These are phyloP conservation scores for Craseonycteris thonglongyai DNA, from an alignment of 2,113 vertebrate genomes.

Conservation along the genomic window DNA sequence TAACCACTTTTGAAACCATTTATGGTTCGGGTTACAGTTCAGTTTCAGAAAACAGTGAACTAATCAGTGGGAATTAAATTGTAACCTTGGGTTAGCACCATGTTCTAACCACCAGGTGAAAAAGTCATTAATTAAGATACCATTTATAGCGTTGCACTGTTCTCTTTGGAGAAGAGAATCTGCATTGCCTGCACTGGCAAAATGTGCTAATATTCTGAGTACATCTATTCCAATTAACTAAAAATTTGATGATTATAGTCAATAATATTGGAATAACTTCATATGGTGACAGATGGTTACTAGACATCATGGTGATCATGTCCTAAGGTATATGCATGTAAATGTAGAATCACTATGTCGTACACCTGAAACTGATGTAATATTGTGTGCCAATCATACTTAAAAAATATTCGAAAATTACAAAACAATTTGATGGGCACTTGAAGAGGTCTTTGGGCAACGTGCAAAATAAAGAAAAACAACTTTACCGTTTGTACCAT, in stretches of 20 bases:
- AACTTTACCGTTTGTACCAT: conserved; percentile 92
- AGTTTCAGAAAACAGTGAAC: not conserved
- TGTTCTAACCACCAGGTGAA: not conserved
- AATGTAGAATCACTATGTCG: not conserved
- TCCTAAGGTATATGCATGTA: not conserved
- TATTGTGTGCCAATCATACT: not conserved
- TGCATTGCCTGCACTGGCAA: not conserved
- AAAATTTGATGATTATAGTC: not conserved
- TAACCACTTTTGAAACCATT: not conserved
- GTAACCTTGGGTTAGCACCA: not conserved
- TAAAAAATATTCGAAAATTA: not conserved
- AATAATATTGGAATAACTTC: not conserved
- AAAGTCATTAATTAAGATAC: not conserved
- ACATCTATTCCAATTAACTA: not conserved
- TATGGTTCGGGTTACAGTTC: not conserved
- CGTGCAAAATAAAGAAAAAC: not conserved
- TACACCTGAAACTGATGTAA: not conserved
- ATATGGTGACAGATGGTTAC: not conserved
- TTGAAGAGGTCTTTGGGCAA: not conserved
- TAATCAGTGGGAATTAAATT: not conserved
- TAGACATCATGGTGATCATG: not conserved
- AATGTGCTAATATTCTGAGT: not conserved
- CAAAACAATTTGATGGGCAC: not conserved
- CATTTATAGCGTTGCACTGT: fast-evolving
- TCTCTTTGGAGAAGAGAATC: not conserved